Conservation (phyloP, 2,888 invertebrate species). For the Alsophila aescularia region DNA sequence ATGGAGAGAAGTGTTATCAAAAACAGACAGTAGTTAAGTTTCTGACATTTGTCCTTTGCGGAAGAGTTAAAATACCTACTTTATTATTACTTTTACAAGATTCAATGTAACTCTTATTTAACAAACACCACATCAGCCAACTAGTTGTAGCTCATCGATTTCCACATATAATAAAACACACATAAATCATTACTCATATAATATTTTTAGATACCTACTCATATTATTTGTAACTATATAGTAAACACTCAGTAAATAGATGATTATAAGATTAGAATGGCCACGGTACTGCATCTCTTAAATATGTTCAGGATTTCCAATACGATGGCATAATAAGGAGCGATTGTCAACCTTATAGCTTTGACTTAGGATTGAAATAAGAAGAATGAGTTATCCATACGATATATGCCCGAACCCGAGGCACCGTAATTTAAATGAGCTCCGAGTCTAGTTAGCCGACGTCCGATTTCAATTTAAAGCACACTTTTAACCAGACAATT, state of each 20-base stretch:
- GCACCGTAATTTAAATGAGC: slow-evolving; percentile 33
- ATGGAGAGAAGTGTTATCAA: neutral
- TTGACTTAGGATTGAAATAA: slow-evolving; percentile 11
- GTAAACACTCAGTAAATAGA: neutral
- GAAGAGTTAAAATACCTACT: neutral
- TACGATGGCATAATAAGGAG: slow-evolving; percentile 14
- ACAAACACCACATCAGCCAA: too few relatives aligned
- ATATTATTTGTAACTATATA: too few relatives aligned
- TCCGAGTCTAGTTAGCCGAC: slow-evolving; percentile 32
- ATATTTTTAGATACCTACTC: too few relatives aligned
- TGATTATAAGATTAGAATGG: neutral
- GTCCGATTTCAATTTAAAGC: slow-evolving; percentile 40
- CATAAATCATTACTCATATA: too few relatives aligned
- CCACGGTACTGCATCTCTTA: slow-evolving; percentile 1
- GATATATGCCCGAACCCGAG: slow-evolving; percentile 27
- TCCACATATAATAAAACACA: too few relatives aligned
- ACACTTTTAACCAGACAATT: slow-evolving; percentile 35
- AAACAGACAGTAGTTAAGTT: neutral
- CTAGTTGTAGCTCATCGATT: neutral
- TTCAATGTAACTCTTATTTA: too few relatives aligned
- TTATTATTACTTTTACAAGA: too few relatives aligned
- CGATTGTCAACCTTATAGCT: slow-evolving; percentile 2
- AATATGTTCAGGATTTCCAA: slow-evolving; percentile 23
- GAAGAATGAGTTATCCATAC: neutral
- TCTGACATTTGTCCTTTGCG: neutral